Evolutionary conservation across 92 coral and sea anemone species (phyloP), one percentile per base, ranked within the genome.

Genomic region (Paragorgia papillata): DNA sequence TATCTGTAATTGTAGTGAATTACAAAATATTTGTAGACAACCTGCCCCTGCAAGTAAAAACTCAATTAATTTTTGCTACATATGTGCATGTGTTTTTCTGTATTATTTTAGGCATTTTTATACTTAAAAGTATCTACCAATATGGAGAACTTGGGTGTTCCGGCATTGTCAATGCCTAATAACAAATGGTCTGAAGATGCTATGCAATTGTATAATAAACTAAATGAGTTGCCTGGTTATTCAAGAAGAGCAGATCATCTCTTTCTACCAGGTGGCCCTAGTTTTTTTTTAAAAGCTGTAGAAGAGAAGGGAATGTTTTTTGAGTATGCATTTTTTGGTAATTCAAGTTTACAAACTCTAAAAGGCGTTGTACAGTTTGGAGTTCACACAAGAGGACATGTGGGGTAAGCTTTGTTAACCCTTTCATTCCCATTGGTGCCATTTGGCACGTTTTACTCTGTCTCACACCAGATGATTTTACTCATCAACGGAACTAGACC

Each of bases 321-420:
- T 84, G 92, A 90, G 59, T 90, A 87, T 66, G 85, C 83, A 34
- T 70, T 65, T 49, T 87, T 90, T 76, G 44, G 57, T 69, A 87
- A 75, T 76, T 69, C 74, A 56, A 84, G 68, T 13, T 80, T 86
- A 25, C 76, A 82, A 43, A 61, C 77, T 26, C 21, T 89, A 27
- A 89, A 91, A 82, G 93, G 88, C 0, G 85, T 90, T n/a, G 57
- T 84, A 58, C 97, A 90, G 74, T 92, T 87, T 90, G 97, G 97
- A 27, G 74, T 86, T 0, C 90, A 85, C 32, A 85, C 92, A 0
- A 85, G 84, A 49, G 97, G 97, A 6, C 90, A 89, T 28, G 69
- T 67, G 9, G 92, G 96, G 97, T 92, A 69, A 43, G 88, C 49
- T 10, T 50, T 2, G 0, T 37, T 44, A 49, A 19, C 56, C 9